Evolutionary conservation across 2,113 vertebrate species (phyloP).

Genomic region (Labeo rohita): DNA sequence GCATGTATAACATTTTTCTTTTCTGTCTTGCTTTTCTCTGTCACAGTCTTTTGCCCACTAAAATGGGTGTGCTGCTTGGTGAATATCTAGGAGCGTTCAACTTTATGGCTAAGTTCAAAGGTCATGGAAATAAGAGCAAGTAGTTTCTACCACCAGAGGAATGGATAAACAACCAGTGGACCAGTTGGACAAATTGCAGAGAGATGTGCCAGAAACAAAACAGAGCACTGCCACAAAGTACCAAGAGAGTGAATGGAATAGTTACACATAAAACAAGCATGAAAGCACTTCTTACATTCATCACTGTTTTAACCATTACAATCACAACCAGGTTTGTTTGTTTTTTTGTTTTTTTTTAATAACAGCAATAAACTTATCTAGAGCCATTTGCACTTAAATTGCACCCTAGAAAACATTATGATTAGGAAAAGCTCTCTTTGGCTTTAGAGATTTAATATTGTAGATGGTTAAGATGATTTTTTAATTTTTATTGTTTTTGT

Average conservation of each 20-base stretch:
- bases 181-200: background rate
- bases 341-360: background rate
- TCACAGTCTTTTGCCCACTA: constrained; percentile 74
- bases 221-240: background rate
- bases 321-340: background rate
- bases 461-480: background rate
- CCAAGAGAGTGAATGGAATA: background rate
- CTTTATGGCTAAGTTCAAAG: constrained; percentile 72
- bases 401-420: background rate
- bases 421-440: background rate
- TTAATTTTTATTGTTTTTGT: background rate
- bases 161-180: constrained; percentile 32
- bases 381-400: background rate
- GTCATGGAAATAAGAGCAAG: constrained; percentile 64
- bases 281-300: background rate
- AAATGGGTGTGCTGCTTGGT: background rate
- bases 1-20: background rate
- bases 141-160: constrained; percentile 30
- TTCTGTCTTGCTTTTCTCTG: constrained; percentile 14
- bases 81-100: constrained; percentile 59
- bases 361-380: background rate
- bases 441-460: background rate
- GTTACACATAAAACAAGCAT: background rate
- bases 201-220: background rate
- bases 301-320: background rate